Conservation (phyloP, 2,888 invertebrate species). For the Venusia cambrica region DNA sequence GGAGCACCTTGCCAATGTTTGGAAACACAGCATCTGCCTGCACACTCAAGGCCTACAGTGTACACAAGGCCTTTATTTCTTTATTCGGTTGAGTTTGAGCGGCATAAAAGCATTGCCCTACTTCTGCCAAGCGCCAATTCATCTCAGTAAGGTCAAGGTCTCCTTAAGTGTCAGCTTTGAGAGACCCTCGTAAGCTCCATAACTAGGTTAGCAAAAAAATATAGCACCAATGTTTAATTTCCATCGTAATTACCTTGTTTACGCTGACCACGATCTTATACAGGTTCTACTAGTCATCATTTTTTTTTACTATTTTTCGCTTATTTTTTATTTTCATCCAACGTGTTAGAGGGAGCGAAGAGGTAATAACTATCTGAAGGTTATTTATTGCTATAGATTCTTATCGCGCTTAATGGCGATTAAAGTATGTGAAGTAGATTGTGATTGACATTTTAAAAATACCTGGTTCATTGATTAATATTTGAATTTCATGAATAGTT, state of each 20-base stretch:
- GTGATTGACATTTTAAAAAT: no score
- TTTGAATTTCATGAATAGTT: no score
- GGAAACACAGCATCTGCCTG: conserved; percentile 9
- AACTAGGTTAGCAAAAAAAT: conserved; percentile 16
- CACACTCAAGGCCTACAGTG: conserved; percentile 12
- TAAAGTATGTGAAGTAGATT: conserved; percentile 3
- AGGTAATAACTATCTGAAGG: not conserved
- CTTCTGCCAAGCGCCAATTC: conserved; percentile 7
- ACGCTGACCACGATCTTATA: conserved; percentile 25
- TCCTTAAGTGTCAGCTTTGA: conserved; percentile 3
- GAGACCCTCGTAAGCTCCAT: conserved; percentile 7
- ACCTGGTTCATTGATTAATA: conserved; percentile 1
- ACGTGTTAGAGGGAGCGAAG: conserved; percentile 2
- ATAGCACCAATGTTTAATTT: conserved; percentile 28
- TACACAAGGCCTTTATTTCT: not conserved
- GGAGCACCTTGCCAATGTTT: conserved; percentile 15
- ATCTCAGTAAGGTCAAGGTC: conserved; percentile 15
- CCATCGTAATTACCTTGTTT: conserved; percentile 39
- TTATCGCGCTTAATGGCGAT: conserved; percentile 5
- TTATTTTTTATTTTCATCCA: no score
- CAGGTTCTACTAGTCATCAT: conserved; percentile 20
- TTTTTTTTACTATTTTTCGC: conserved; percentile 16
- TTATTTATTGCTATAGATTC: conserved; percentile 2
- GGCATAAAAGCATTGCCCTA: conserved; percentile 12
- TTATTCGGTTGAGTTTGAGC: conserved; percentile 1